phyloP scores from a whole-genome alignment of 1,140 invertebrate species.

The Nomia melanderi region DNA sequence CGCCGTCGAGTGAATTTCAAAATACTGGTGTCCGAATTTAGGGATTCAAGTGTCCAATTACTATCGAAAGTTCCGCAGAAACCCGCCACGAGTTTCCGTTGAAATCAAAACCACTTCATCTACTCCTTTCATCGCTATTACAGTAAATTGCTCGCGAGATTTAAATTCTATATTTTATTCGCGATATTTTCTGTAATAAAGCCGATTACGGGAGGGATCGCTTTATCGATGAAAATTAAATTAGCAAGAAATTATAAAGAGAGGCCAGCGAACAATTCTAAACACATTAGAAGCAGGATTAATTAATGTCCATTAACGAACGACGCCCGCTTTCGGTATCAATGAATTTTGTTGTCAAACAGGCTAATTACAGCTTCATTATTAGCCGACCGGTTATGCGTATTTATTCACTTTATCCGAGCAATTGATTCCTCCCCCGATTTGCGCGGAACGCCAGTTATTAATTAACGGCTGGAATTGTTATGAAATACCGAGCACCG shows the following conservation, averaged over 20 bases:
- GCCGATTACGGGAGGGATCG: not conserved
- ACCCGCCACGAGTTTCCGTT: not conserved
- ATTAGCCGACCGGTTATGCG: not conserved
- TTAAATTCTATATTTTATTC: too few relatives aligned
- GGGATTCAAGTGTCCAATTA: not conserved
- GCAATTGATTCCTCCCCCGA: not conserved
- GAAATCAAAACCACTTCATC: too few relatives aligned
- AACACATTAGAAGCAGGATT: not conserved
- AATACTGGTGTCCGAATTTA: not conserved
- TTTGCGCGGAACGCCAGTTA: not conserved
- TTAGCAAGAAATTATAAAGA: not conserved
- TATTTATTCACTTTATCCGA: not conserved
- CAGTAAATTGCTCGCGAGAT: too few relatives aligned
- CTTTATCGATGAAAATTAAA: not conserved
- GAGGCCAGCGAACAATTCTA: too few relatives aligned
- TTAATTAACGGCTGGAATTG: not conserved
- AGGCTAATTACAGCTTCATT: not conserved
- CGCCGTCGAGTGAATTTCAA: not conserved
- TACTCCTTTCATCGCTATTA: too few relatives aligned
- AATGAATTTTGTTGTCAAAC: not conserved
- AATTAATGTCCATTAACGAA: slow-evolving; percentile 17
- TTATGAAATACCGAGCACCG: not conserved
- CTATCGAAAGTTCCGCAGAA: too few relatives aligned
- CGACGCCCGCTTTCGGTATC: not conserved
- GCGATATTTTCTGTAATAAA: not conserved